Conservation (phyloP, 1,140 invertebrate species). For the Drosophila kurseongensis region DNA sequence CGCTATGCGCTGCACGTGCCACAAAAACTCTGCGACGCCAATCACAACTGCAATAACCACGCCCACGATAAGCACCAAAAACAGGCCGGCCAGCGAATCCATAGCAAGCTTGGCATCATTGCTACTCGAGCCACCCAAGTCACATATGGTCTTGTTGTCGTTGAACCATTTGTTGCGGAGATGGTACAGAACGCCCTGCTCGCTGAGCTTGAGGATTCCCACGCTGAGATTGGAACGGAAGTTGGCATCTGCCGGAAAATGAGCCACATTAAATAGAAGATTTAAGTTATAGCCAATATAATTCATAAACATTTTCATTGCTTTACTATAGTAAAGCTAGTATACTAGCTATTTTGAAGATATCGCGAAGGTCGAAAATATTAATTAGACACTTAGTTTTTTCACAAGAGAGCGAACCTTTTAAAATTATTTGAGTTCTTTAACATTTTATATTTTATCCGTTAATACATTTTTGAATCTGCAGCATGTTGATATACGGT, state of each 20-base stretch:
- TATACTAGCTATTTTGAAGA: no score
- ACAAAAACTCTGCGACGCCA: constrained; percentile 91
- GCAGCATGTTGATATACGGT: no score
- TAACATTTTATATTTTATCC: no score
- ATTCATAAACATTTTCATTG: no score
- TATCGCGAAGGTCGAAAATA: no score
- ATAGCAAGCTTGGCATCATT: constrained; percentile 88
- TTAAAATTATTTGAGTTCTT: no score
- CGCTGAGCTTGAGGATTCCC: constrained; percentile 92
- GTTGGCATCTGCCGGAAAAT: constrained; percentile 53
- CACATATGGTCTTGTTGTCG: constrained; percentile 67
- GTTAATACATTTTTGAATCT: no score
- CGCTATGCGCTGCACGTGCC: constrained; percentile 92
- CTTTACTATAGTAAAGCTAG: no score
- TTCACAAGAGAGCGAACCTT: no score
- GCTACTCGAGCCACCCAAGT: constrained; percentile 24
- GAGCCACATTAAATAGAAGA: neutral
- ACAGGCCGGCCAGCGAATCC: constrained; percentile 95
- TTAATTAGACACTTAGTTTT: no score
- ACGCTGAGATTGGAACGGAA: constrained; percentile 90
- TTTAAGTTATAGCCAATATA: neutral
- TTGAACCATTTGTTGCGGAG: constrained; percentile 94
- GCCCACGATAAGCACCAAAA: constrained; percentile 92
- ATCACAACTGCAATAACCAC: constrained; percentile 88
- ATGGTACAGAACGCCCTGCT: constrained; percentile 90